Base-by-base conservation (phyloP, 1,140 invertebrate species). In the Phocides pigmalion region DNA sequence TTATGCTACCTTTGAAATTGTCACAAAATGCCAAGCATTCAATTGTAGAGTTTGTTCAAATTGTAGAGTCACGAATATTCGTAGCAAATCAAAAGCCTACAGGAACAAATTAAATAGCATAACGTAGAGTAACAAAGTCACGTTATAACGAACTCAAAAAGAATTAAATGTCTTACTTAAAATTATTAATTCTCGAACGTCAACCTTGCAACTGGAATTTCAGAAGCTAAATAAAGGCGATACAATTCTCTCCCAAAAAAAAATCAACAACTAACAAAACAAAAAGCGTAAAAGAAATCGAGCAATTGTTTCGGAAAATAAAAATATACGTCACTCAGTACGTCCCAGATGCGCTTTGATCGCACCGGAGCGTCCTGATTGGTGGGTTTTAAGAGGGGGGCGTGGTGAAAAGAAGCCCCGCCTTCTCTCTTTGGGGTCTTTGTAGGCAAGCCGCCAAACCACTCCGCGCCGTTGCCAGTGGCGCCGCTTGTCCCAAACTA, bases 301-400 rank as follows among this genome's bases (percentile, higher is more conserved):
- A 64, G 66, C 81, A 74, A 80, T 82, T 76, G 72, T 80, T 82
- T 74, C 74, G 63, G 76, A 86, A 85, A 87, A 87, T 84, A 85
- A 87, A 84, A 86, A 80, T 76, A 59, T 66, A 79, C 72, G 74
- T 70, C 76, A 76, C 74, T 78, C 72, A 87, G 79, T 90, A 80
- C 88, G 85, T 87, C 83, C 86, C 88, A 74, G 88, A 76, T 73
- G 75, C 74, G 75, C 84, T 87, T 85, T 81, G 79, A 86, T 78
- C 76, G 72, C 63, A 56, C 72, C 74, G 78, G 64, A 35, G 46
- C 20, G 1, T 2, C 44, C 0, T 41, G 59, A 89, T 89, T 87
- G 84, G 84, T 47, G 1, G 59, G 50, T 64, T 46, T 25, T 56
- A 59, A 72, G 61, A 39, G 42, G 51, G 49, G 64, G 88, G 88